Evolutionary conservation across 2,888 invertebrate genomes (phyloP).

Genomic region (Ecdyonurus torrentis): DNA sequence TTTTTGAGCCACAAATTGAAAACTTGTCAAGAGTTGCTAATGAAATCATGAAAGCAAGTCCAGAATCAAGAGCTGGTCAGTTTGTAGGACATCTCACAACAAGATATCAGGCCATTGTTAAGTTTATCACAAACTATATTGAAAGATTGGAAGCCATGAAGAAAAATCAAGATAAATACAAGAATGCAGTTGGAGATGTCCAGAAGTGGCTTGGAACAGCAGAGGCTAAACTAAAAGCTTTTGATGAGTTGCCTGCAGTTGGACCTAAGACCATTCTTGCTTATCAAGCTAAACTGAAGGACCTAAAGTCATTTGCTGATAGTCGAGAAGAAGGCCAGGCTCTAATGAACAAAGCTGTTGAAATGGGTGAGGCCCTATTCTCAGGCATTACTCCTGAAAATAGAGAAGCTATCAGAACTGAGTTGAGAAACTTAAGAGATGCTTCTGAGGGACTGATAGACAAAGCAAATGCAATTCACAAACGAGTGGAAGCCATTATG

Average conservation of each 20-base stretch:
- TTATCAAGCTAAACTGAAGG: constrained; percentile 51
- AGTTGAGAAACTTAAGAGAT: constrained; percentile 62
- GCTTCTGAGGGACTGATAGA: constrained; percentile 72
- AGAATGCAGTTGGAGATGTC: constrained; percentile 46
- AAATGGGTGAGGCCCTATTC: constrained; percentile 76
- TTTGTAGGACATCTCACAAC: constrained; percentile 60
- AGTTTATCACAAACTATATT: constrained; percentile 50
- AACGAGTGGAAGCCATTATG: constrained; percentile 73
- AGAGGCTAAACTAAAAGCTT: constrained; percentile 46
- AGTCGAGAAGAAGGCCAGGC: constrained; percentile 65
- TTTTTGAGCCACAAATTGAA: constrained; percentile 46
- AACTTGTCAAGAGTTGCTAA: constrained; percentile 50
- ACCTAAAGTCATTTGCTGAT: constrained; percentile 51
- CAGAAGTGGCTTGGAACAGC: constrained; percentile 64
- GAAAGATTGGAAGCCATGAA: constrained; percentile 55
- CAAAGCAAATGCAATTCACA: constrained; percentile 66
- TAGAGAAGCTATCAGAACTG: constrained; percentile 66
- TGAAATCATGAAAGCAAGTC: constrained; percentile 54
- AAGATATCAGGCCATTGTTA: constrained; percentile 55
- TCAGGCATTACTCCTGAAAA: constrained; percentile 75
- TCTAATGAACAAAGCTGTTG: constrained; percentile 61
- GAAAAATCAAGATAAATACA: constrained; percentile 50
- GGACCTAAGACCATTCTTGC: constrained; percentile 50
- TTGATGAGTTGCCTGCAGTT: constrained; percentile 50
- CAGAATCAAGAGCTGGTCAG: constrained; percentile 68